A percentile compares a stretch with the other conserved stretches of the same genome.
Evolutionary conservation across 2,888 invertebrate genomes (phyloP).

Genomic region (Microplitis manilae): DNA sequence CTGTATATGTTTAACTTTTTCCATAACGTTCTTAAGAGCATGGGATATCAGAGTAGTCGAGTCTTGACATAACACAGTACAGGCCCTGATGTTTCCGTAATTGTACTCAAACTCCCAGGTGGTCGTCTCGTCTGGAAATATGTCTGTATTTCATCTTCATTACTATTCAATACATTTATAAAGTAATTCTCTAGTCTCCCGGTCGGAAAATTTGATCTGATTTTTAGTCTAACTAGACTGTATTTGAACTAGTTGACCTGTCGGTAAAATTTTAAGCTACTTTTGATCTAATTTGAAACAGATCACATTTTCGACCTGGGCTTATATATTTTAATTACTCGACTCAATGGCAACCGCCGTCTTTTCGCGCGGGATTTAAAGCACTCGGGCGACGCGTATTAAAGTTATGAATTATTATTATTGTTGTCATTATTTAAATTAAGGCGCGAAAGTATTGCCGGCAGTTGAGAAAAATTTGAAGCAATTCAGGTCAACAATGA

Average conservation of each 20-base stretch:
- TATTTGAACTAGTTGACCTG: too few relatives aligned
- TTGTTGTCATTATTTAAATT: not conserved
- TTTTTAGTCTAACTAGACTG: too few relatives aligned
- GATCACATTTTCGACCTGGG: not conserved
- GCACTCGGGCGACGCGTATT: too few relatives aligned
- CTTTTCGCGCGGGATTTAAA: too few relatives aligned
- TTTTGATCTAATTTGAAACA: not conserved
- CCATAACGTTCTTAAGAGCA: not conserved
- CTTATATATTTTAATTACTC: too few relatives aligned
- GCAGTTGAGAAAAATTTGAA: not conserved
- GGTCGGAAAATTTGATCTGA: too few relatives aligned
- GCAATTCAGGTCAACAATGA: conserved; percentile 27
- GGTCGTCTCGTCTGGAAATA: conserved; percentile 3
- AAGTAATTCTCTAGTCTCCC: not conserved
- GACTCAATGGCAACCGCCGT: too few relatives aligned
- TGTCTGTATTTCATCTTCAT: not conserved
- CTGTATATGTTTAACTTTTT: not conserved
- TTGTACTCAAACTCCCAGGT: conserved; percentile 4
- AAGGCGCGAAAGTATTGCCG: conserved; percentile 14
- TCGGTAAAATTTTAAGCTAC: too few relatives aligned
- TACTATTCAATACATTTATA: not conserved
- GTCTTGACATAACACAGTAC: conserved; percentile 17
- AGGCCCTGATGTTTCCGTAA: conserved; percentile 15
- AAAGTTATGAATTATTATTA: too few relatives aligned
- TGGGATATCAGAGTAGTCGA: not conserved